Evolutionary conservation across 2,888 invertebrate species (phyloP).

Genomic region (Miltochrista miniata): DNA sequence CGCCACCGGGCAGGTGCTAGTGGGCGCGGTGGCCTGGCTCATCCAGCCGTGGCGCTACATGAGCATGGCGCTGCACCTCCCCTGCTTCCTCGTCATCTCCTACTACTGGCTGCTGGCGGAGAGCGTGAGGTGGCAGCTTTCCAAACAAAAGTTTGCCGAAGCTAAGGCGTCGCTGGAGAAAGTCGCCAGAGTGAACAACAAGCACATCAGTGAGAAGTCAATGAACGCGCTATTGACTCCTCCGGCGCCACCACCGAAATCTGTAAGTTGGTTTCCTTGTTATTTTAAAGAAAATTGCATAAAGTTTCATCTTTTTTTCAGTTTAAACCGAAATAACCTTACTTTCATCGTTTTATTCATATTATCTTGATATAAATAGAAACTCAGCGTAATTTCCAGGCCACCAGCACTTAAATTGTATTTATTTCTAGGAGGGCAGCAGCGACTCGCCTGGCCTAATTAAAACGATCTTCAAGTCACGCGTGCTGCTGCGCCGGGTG

Average conservation of each 20-base stretch:
- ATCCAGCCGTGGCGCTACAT: conserved; percentile 87
- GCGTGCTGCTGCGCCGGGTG: conserved; percentile 80
- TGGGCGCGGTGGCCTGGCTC: conserved; percentile 86
- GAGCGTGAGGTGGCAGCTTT: conserved; percentile 89
- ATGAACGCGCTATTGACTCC: conserved; percentile 67
- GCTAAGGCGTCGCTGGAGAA: conserved; percentile 84
- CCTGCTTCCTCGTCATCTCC: conserved; percentile 85
- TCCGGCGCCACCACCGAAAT: conserved; percentile 46
- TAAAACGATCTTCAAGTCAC: conserved; percentile 71
- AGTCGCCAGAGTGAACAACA: conserved; percentile 85
- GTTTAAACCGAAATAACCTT: no score
- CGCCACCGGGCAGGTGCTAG: conserved; percentile 86
- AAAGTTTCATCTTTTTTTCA: no score
- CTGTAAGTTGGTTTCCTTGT: conserved; percentile 5
- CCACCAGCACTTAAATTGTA: background rate
- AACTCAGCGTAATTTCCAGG: background rate
- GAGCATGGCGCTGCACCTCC: conserved; percentile 86
- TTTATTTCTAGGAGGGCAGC: conserved; percentile 9
- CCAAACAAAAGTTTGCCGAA: conserved; percentile 85
- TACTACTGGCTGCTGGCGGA: conserved; percentile 86
- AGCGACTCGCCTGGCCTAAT: conserved; percentile 27
- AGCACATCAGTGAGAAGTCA: conserved; percentile 79
- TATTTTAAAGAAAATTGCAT: no score
- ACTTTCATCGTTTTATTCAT: background rate
- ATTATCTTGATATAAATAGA: background rate